Evolutionary conservation across 2,888 invertebrate species (phyloP), one percentile per base, ranked within the genome.

Genomic region (Parnassius orleans): DNA sequence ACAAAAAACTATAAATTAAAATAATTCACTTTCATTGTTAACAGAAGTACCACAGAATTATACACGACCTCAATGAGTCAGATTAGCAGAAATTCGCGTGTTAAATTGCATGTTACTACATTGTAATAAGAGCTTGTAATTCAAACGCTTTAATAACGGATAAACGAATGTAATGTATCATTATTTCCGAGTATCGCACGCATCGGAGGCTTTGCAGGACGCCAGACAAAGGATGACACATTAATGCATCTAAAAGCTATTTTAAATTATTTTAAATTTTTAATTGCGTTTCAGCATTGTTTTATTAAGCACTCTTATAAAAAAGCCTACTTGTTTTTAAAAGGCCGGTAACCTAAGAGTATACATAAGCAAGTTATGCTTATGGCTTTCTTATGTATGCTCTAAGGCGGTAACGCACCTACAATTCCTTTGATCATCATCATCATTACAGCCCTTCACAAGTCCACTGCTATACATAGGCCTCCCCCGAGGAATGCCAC

Each of bases 211-310:
- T 68, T 77, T 72, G 64, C 69, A 78, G 80, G 81, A 68, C 76
- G 67, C 55, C 56, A 65, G 55, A 77, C 76, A 77, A 70, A 74
- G 74, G 71, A 76, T 80, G 78, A 73, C 72, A 76, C 73, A 73
- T 72, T 56, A 59, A 42, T 46, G 46, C 63, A 62, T 51, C 12
- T 44, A 52, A 65, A 33, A 10, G 58, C 63, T 65, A 53, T 46
- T 60, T 67, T 72, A 68, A 61, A 68, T 74, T 72, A 14, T 24
- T 50, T 52, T 71, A 24, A 48, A 15, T 65, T 65, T 68, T 69
- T 68, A 63, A 59, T 56, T 55, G 44, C 46, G 52, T 14, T 33
- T 7, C 5, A 33, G 33, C 33, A 33, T 33, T 33, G 33, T 33
- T 7, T 33, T 33, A 33, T 33, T 33, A 33, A 33, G 7, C 5